Evolutionary conservation across 1,140 invertebrate genomes (phyloP), one percentile per base, ranked within the genome.

Genomic region (Homarus americanus): DNA sequence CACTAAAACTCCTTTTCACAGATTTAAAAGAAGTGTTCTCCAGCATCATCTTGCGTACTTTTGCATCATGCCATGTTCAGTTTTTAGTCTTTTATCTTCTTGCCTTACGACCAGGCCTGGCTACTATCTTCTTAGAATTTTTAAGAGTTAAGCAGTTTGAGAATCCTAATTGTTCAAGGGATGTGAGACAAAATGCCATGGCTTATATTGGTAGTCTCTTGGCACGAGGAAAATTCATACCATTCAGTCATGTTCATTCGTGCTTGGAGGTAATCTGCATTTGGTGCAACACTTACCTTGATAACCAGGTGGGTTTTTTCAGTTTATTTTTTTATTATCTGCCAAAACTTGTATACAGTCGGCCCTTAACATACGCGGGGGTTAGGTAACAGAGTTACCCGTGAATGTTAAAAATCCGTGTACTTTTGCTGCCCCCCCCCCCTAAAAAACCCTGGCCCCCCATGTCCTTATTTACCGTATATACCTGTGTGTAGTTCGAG

Each of bases 41-140:
- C 91, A 95, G 95, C 93, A 94, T 97, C 69, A 95, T 98, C 86
- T 94, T 98, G 80, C 95, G 96, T 2, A 97, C 97, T 17, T 96
- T 97, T 93, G 96, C 95, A 40, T 96, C 95, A 79, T 95, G 96
- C 93, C 97, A 97, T 82, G 83, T 90, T 53, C 97, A 98, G 94
- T 98, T 97, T 94, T 93, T 97, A 2, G 94, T 97, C 93, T 98
- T 98, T 94, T 96, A 97, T 93, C 94, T 97, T 79, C 96, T 96
- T 93, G 96, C 96, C 93, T 95, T 97, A 85, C 96, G 96, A 94
- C 93, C 94, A n/a, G 94, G 94, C 20, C 93, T 98, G 41, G 95
- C 95, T 17, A 97, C 97, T 94, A 93, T 97, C n/a, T 98, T 97
- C 97, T 36, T 89, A 66, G 91, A 92, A 5, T 87, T 85, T 49